Percentiles rank a stretch among this genome's conserved stretches.
These are phyloP conservation scores for Tenebrio molitor DNA, from an alignment of 1,140 invertebrate species.

Conservation along the genomic window DNA sequence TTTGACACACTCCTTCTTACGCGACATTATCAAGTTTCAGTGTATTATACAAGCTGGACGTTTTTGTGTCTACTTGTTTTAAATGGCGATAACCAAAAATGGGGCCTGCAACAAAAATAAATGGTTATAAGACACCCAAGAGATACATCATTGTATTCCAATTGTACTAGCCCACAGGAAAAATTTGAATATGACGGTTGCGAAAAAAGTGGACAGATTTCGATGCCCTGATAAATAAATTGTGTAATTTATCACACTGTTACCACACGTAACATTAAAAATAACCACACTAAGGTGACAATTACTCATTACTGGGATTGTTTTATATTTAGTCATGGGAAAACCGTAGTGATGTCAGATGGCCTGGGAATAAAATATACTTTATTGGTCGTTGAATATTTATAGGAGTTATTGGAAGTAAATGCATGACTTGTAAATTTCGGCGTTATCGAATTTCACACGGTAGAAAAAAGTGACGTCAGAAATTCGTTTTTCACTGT, in stretches of 20 bases:
- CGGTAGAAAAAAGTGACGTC: conserved; percentile 25
- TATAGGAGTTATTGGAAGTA: background rate
- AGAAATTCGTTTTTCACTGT: background rate
- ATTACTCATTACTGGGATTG: conserved; percentile 2
- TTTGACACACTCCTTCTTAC: background rate
- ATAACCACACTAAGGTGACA: background rate
- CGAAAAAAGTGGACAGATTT: background rate
- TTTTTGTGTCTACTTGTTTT: background rate
- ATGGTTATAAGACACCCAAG: background rate
- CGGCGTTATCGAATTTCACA: conserved; percentile 33
- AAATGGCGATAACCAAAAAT: conserved; percentile 1
- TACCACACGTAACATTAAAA: background rate
- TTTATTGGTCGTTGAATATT: conserved; percentile 32
- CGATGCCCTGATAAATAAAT: background rate
- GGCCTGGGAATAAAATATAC: conserved; percentile 9
- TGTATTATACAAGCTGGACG: background rate
- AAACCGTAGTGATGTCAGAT: conserved; percentile 22
- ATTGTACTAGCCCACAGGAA: background rate
- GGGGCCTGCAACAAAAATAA: background rate
- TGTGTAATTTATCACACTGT: background rate
- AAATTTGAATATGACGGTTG: conserved; percentile 4
- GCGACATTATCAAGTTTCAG: background rate
- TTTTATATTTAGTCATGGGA: conserved; percentile 14
- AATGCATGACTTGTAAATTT: conserved; percentile 26
- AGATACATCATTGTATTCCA: conserved; percentile 8